phyloP scores from a whole-genome alignment of 2,113 vertebrate genomes.

The Opisthocomus hoazin region DNA sequence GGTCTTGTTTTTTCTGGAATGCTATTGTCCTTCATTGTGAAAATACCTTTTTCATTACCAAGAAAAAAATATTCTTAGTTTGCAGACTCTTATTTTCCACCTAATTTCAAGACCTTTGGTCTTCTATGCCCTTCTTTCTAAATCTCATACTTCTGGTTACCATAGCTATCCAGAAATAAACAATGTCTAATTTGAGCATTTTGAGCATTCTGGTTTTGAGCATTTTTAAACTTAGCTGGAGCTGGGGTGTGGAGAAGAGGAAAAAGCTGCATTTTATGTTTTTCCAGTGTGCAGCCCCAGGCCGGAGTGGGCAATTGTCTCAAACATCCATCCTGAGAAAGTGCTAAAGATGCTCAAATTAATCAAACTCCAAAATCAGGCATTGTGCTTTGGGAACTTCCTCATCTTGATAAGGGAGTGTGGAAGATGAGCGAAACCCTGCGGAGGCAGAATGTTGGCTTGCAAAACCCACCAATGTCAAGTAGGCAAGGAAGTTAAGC shows the following conservation, averaged over 20 bases:
- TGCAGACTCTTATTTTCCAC: background rate
- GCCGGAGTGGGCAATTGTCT: no score
- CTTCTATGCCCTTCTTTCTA: background rate
- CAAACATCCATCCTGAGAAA: no score
- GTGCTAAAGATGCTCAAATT: no score
- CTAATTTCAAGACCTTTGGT: background rate
- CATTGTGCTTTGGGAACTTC: no score
- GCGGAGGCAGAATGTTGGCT: no score
- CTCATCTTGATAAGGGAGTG: no score
- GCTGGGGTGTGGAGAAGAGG: background rate
- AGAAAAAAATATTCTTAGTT: background rate
- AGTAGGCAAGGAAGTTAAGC: no score
- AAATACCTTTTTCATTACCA: background rate
- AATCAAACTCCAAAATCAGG: no score
- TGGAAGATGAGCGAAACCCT: no score
- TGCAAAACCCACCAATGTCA: no score
- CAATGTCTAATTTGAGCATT: background rate
- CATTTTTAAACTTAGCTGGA: background rate
- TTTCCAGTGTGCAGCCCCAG: no score
- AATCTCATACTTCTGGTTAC: background rate
- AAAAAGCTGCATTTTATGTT: background rate
- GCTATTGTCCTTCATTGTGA: background rate
- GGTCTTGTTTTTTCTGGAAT: background rate
- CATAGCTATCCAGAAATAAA: background rate
- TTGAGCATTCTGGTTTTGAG: no score